phyloP scores from a whole-genome alignment of 2,113 vertebrate genomes.

The Poecilia latipinna region DNA sequence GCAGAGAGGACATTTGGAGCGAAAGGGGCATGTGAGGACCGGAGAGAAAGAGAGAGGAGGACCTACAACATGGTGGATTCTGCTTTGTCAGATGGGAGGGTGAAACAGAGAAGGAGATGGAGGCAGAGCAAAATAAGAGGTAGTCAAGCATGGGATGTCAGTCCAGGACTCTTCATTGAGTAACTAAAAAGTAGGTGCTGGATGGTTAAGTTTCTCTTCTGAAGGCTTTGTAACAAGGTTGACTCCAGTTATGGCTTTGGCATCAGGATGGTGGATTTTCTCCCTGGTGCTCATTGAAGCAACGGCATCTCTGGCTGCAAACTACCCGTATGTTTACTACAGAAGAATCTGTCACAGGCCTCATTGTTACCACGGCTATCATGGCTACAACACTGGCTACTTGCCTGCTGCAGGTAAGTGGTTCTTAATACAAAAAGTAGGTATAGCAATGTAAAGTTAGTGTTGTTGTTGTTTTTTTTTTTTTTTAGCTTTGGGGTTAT shows the following conservation, averaged over 20 bases:
- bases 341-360: slow-evolving; percentile 85
- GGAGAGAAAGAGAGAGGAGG: slow-evolving; percentile 45
- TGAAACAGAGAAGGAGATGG: slow-evolving; percentile 47
- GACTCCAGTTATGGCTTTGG: slow-evolving; percentile 53
- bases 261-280: slow-evolving; percentile 48
- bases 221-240: slow-evolving; percentile 3
- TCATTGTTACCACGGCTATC: slow-evolving; percentile 79
- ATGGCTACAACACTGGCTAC: slow-evolving; percentile 59
- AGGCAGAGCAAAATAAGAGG: slow-evolving; percentile 35
- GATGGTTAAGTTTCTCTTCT: not conserved
- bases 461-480: no score
- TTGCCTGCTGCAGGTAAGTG: slow-evolving; percentile 81
- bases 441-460: not conserved
- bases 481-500: not conserved
- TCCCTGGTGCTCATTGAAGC: slow-evolving; percentile 69
- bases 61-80: slow-evolving; percentile 52
- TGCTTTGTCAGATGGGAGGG: slow-evolving; percentile 59
- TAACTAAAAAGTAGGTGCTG: not conserved
- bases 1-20: slow-evolving; percentile 15
- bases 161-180: slow-evolving; percentile 19
- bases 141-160: slow-evolving; percentile 34
- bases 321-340: slow-evolving; percentile 77
- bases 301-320: slow-evolving; percentile 58
- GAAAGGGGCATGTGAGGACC: slow-evolving; percentile 16
- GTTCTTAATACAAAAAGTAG: slow-evolving; percentile 16